A percentile compares a stretch with the other conserved stretches of the same genome.
These are phyloP conservation scores for Anastatus disparis DNA, from an alignment of 1,140 invertebrate genomes.

Conservation along the genomic window DNA sequence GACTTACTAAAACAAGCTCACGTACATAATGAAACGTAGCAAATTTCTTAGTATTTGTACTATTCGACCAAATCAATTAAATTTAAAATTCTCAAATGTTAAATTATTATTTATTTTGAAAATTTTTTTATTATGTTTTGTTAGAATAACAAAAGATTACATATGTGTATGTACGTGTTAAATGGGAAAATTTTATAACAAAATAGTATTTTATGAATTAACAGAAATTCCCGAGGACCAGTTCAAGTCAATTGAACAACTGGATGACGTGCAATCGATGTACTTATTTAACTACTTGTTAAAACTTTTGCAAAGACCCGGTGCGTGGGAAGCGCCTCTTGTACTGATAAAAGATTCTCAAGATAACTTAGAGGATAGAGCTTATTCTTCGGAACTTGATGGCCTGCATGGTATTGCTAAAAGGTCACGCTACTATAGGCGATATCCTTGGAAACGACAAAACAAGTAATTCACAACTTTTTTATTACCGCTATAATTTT, in stretches of 20 bases:
- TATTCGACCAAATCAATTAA: too few relatives aligned
- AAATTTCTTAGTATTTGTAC: too few relatives aligned
- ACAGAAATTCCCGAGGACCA: constrained; percentile 27
- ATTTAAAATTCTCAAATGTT: too few relatives aligned
- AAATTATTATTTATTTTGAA: too few relatives aligned
- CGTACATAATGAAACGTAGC: too few relatives aligned
- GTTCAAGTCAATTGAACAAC: constrained; percentile 34
- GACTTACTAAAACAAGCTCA: not conserved
- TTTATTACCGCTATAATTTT: too few relatives aligned
- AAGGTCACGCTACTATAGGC: constrained; percentile 70
- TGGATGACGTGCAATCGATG: constrained; percentile 41
- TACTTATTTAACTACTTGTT: constrained; percentile 45
- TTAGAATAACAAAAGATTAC: too few relatives aligned
- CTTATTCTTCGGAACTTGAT: constrained; percentile 29
- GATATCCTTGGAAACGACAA: constrained; percentile 73
- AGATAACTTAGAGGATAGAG: constrained; percentile 20
- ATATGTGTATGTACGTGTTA: too few relatives aligned
- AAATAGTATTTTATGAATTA: too few relatives aligned
- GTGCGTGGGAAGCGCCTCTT: constrained; percentile 43
- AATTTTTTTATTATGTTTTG: too few relatives aligned
- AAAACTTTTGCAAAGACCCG: constrained; percentile 44
- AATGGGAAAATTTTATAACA: too few relatives aligned
- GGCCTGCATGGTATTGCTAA: constrained; percentile 53
- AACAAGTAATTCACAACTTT: constrained; percentile 53
- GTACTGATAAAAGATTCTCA: constrained; percentile 43